These are phyloP conservation scores for Dorcus parallelipipedus DNA, from an alignment of 2,888 invertebrate genomes.

Conservation along the genomic window DNA sequence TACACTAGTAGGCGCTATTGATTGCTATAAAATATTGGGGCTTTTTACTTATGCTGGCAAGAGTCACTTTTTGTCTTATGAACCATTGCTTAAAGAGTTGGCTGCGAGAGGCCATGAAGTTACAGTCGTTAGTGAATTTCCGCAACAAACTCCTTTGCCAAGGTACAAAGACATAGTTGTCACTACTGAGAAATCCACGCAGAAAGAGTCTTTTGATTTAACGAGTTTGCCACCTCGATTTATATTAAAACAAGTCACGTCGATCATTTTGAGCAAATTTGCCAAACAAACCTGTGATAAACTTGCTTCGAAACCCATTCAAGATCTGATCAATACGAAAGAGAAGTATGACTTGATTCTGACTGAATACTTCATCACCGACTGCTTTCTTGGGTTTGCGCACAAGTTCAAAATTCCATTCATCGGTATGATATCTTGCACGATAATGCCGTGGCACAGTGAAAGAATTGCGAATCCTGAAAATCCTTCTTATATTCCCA, in stretches of 20 bases:
- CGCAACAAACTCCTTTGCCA: conserved; percentile 30
- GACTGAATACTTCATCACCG: conserved; percentile 65
- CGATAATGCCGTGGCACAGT: conserved; percentile 49
- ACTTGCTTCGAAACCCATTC: conserved; percentile 39
- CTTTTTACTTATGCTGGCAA: conserved; percentile 66
- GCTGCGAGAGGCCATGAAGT: conserved; percentile 63
- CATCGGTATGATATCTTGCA: conserved; percentile 53
- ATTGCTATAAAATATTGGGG: conserved; percentile 58
- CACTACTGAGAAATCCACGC: conserved; percentile 5
- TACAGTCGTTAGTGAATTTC: conserved; percentile 65
- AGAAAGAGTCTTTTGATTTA: conserved; percentile 10
- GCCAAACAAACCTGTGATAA: conserved; percentile 15
- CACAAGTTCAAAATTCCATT: conserved; percentile 58
- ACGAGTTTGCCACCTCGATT: conserved; percentile 6
- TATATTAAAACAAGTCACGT: neutral
- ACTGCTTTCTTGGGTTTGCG: conserved; percentile 64
- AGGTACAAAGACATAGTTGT: conserved; percentile 26
- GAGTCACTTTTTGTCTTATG: conserved; percentile 68
- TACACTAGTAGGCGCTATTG: no score
- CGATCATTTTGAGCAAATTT: neutral
- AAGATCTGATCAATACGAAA: conserved; percentile 43
- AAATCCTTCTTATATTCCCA: conserved; percentile 48
- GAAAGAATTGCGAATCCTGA: conserved; percentile 49
- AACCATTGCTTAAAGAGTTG: conserved; percentile 59
- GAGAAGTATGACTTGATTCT: conserved; percentile 62